Base-by-base conservation (phyloP, 2,888 invertebrate genomes). In the Aquatica leii region DNA sequence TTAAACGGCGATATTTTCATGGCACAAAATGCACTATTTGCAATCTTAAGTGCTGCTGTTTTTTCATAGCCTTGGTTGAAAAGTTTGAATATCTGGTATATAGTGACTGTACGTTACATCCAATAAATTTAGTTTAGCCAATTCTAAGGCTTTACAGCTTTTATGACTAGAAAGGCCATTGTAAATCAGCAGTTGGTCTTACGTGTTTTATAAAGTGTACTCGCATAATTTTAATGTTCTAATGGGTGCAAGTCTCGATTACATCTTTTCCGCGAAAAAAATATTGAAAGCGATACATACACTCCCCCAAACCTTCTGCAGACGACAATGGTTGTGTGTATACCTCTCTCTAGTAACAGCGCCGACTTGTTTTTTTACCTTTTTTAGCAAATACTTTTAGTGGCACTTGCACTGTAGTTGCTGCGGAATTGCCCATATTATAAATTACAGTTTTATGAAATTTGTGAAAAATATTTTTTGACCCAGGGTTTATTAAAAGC, bases 401-500 rank as follows among this genome's bases (percentile, higher is more conserved):
- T n/a, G n/a, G n/a, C n/a, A n/a, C n/a, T n/a, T n/a, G n/a, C n/a
- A n/a, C n/a, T n/a, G n/a, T 24, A 41, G 46, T 60, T 62, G 34
- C 31, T 9, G 54, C 54, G 18, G 59, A 62, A 40, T 59, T 50
- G 9, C 54, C 59, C 54, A 60, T 66, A 49, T 63, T 56, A 53
- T 49, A 66, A 43, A 59, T 62, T 43, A 51, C 56, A 12, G 41
- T 55, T 12, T 54, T 34, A 17, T 52, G 9, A 48, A 55, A 59
- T 59, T 59, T 50, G 21, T 62, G 17, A 14, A 51, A 51, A 34
- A 51, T 14, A 8, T 31, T 34, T 9, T 52, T 18, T 35, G 56
- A n/a, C n/a, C n/a, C n/a, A n/a, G n/a, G n/a, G n/a, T n/a, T 34
- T 60, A 53, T 64, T 64, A 49, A 66, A 66, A 0, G 64, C 66